phyloP scores from a whole-genome alignment of 2,113 vertebrate species.

The Ciconia boyciana region DNA sequence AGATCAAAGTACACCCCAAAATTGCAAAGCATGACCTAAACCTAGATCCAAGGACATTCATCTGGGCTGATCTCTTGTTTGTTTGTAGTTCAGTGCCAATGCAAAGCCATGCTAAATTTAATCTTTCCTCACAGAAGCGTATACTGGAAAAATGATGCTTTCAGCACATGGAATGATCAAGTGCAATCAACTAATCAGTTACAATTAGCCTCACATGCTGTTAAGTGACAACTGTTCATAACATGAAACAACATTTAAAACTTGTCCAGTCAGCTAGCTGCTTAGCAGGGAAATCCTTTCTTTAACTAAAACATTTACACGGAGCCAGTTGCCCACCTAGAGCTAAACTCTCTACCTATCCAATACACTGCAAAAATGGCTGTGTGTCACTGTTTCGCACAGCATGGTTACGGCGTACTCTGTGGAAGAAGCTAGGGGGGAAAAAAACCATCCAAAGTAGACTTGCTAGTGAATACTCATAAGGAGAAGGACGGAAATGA shows the following conservation, averaged over 20 bases:
- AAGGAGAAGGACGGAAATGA: background rate
- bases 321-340: background rate
- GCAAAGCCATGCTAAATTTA: background rate
- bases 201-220: background rate
- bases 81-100: background rate
- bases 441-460: background rate
- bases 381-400: rapidly evolving
- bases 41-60: background rate
- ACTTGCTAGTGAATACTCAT: background rate
- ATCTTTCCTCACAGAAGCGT: background rate
- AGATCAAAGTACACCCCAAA: background rate
- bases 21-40: background rate
- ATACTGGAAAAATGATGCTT: background rate
- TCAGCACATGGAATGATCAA: background rate
- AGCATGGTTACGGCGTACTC: rapidly evolving
- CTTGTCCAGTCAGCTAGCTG: background rate
- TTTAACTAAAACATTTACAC: background rate
- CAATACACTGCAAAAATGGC: rapidly evolving
- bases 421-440: background rate
- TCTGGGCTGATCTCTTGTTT: background rate
- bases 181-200: background rate
- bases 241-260: background rate
- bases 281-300: background rate
- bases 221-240: background rate
- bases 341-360: background rate